Base-by-base conservation (phyloP, 2,888 invertebrate species). In the Amiota mariae region DNA sequence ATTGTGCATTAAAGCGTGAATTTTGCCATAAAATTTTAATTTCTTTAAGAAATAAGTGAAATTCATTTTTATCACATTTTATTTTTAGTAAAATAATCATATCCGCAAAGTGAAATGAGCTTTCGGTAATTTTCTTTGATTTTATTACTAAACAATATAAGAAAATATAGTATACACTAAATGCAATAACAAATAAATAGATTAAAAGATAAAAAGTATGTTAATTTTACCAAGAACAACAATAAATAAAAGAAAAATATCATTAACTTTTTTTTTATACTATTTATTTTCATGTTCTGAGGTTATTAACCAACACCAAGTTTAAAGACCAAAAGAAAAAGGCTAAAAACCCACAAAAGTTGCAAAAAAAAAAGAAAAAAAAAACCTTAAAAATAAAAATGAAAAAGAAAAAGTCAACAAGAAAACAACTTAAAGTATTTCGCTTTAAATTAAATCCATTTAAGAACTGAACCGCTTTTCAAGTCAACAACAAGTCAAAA, bases 1-100 rank as follows among this genome's bases (percentile, higher is more conserved):
- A 68, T 68, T 51, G 46, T 20, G 20, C 67, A 24, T 68, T 49
- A 24, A 51, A 68, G 54, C 67, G 51, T 68, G 24, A 68, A 54
- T 51, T 68, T 68, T 9, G n/a, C 51, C 24, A 68, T 68, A 13
- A 54, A 54, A 63, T 36, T 63, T 9, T 46, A 18, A 36, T 10
- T 36, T 36, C 36, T 59, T 10, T 51, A 36, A 54, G 54, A 59
- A 59, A 20, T 59, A 18, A 68, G 13, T 54, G 24, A 49, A 18
- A n/a, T 66, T 66, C 20, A 68, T 68, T 49, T 54, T 8, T 20
- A 20, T 24, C 10, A 46, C 1, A 46, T 24, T 67, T 67, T 67
- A 4, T 11, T 68, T 68, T 68, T n/a, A 24, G 48, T 54, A 20
- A 13, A 67, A 67, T 51, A 48, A 13, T 66, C 63, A 63, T 63